phyloP scores from a whole-genome alignment of 1,140 invertebrate species.

The Tetranychus cinnabarinus region DNA sequence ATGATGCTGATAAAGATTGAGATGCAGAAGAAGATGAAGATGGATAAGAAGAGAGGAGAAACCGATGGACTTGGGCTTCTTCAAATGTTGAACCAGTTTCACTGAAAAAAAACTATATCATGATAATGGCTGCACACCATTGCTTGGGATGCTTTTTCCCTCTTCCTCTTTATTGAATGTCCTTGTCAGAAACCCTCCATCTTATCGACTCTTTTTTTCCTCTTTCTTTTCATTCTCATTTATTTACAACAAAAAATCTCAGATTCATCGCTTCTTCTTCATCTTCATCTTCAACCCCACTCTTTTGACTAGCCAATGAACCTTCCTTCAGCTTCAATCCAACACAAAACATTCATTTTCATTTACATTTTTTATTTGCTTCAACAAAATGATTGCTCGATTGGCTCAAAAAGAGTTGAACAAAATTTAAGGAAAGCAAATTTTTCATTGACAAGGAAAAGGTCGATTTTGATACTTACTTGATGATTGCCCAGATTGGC shows the following conservation, averaged over 20 bases:
- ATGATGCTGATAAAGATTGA: too few species aligned
- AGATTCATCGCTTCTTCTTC: not conserved
- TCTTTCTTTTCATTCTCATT: not conserved
- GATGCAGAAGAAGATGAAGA: too few species aligned
- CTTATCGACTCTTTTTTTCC: not conserved
- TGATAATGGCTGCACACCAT: not conserved
- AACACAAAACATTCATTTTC: too few species aligned
- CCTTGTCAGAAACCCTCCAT: not conserved
- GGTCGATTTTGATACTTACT: too few species aligned
- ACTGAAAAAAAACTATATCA: not conserved
- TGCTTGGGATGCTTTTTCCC: not conserved
- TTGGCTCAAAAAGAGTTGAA: too few species aligned
- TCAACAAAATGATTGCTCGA: too few species aligned
- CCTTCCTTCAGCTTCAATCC: too few species aligned
- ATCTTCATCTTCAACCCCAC: too few species aligned
- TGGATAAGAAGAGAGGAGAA: not conserved
- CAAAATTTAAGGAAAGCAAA: too few species aligned
- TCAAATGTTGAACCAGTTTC: not conserved
- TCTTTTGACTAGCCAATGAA: too few species aligned
- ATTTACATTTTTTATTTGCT: too few species aligned
- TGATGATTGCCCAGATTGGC: slow-evolving; percentile 46
- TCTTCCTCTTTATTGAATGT: not conserved
- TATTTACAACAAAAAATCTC: not conserved
- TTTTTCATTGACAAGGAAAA: too few species aligned
- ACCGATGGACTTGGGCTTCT: not conserved